Percentiles rank a stretch among this genome's conserved stretches.
phyloP scores from a whole-genome alignment of 2,797 vertebrate genomes.

The Lagocephalus sceleratus region DNA sequence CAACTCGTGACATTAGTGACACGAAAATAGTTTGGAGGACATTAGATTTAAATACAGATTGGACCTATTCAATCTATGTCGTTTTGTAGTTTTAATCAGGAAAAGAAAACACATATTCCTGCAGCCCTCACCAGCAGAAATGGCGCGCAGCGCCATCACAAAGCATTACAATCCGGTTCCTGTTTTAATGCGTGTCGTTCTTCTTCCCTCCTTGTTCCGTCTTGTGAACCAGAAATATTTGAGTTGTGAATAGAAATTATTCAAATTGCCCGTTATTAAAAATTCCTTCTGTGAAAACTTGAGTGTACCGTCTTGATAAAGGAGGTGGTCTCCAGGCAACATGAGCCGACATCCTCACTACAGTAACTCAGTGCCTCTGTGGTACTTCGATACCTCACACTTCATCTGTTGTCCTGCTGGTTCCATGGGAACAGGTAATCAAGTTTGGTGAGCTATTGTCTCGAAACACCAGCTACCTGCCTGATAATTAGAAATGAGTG shows the following conservation, averaged over 20 bases:
- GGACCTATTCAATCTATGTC: not conserved
- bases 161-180: conserved; percentile 4
- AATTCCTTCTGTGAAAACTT: conserved; percentile 12
- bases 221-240: conserved; percentile 2
- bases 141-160: not conserved
- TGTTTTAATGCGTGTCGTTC: not conserved
- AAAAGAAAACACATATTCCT: not conserved
- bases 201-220: conserved; percentile 1
- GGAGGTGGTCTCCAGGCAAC: conserved; percentile 46
- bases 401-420: conserved; percentile 57
- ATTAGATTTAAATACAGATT: not conserved
- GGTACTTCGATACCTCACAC: conserved; percentile 52
- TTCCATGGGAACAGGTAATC: conserved; percentile 67
- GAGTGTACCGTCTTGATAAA: conserved; percentile 25
- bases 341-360: conserved; percentile 22
- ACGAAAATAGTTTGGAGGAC: too few species aligned
- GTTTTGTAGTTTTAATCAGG: conserved; percentile 5
- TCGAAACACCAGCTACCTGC: conserved; percentile 59
- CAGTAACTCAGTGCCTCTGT: too few species aligned
- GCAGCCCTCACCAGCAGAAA: conserved; percentile 1
- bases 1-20: too few species aligned
- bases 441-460: conserved; percentile 65
- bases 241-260: conserved; percentile 16
- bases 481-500: conserved; percentile 70
- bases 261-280: conserved; percentile 33